These are phyloP conservation scores for Myotis lucifugus DNA, from an alignment of 2,113 vertebrate genomes.

Conservation along the genomic window DNA sequence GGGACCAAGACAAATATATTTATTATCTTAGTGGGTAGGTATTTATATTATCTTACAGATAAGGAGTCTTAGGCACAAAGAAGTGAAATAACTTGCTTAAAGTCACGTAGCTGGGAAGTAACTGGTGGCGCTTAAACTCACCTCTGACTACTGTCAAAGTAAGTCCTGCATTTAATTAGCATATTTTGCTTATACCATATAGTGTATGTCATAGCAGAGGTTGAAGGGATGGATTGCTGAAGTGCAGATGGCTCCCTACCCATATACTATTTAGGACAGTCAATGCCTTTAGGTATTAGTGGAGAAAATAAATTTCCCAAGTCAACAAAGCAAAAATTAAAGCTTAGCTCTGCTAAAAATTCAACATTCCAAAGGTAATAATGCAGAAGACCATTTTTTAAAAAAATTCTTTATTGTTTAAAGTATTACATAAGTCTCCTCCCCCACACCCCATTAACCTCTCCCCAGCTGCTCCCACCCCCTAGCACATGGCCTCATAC, in stretches of 20 bases:
- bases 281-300: not conserved
- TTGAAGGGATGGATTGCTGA: not conserved
- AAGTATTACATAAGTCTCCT: too few relatives aligned
- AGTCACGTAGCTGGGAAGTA: conserved; percentile 11
- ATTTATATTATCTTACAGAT: conserved; percentile 36
- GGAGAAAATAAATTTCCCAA: conserved; percentile 15
- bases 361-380: not conserved
- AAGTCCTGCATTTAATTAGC: not conserved
- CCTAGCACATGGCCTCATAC: too few relatives aligned
- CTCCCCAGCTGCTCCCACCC: too few relatives aligned
- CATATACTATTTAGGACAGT: not conserved
- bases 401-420: too few relatives aligned
- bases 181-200: not conserved
- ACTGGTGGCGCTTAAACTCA: not conserved
- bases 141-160: not conserved
- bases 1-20: not conserved
- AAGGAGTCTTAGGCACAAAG: not conserved
- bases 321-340: conserved; percentile 6
- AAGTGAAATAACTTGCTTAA: conserved; percentile 35
- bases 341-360: not conserved
- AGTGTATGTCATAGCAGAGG: not conserved
- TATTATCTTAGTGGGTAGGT: not conserved
- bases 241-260: not conserved
- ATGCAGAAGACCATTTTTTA: conserved; percentile 25
- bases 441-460: too few relatives aligned